Evolutionary conservation across 2,888 invertebrate genomes (phyloP), one percentile per base, ranked within the genome.

Genomic region (Morpho helenor): DNA sequence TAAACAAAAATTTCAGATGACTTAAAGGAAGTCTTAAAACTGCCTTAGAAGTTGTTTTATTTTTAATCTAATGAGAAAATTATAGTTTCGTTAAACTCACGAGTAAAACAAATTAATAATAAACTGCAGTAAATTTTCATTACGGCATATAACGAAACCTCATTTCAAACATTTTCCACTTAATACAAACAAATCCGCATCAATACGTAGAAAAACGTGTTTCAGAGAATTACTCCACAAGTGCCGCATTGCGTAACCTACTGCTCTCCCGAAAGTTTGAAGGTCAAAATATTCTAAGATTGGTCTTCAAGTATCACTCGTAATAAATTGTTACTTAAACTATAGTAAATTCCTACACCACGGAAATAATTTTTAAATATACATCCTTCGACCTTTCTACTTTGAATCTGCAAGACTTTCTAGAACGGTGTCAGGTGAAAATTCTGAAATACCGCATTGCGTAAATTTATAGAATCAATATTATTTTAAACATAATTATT

Each of bases 191-290:
- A 31, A 31, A 31, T 31, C 3, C 31, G 31, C 31, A 31, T 5
- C 5, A 31, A 31, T 31, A 31, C 31, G 31, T 31, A 31, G 31
- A 31, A 31, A 31, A 57, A 57, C 52, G 55, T 59, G 54, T 66
- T 68, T 64, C 69, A 77, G 78, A 77, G 77, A 75, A 68, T 49
- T 57, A 51, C 52, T 73, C 66, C 66, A 64, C 64, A 71, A 76
- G 68, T 79, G 73, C 72, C 83, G 86, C 86, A 85, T 70, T 83
- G 83, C 82, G 85, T 77, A 66, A 66, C 52, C 56, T 71, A 67
- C 74, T 68, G 68, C 64, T 71, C 71, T 71, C 69, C 69, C 71
- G 68, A 80, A 77, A 74, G 61, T 67, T 63, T 60, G 75, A 79
- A 83, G 80, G 80, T 31, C 75, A 31, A 74, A 71, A 69, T 66